Percentiles rank a stretch among this genome's conserved stretches.
Conservation (phyloP, 2,113 vertebrate species). For the Clupea harengus region DNA sequence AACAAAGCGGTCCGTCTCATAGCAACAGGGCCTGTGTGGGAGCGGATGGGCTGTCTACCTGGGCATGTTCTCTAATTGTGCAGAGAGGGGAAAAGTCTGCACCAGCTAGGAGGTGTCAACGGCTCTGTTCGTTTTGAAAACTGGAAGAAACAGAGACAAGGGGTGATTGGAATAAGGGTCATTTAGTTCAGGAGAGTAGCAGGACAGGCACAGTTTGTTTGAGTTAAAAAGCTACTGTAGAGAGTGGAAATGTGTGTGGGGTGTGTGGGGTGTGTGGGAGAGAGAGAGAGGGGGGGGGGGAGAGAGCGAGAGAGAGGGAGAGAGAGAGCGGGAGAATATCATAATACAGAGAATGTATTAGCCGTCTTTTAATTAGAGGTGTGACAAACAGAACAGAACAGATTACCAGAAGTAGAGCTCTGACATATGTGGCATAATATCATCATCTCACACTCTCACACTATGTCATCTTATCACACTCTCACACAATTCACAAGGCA, state of each 20-base stretch:
- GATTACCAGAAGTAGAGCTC: neutral
- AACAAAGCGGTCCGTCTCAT: slow-evolving; percentile 39
- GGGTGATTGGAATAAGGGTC: too few species aligned
- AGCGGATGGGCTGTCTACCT: neutral
- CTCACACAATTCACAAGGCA: neutral
- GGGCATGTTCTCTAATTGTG: neutral
- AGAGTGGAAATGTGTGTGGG: too few species aligned
- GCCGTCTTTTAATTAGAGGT: too few species aligned
- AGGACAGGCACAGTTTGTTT: neutral
- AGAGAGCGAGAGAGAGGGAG: neutral
- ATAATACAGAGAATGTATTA: too few species aligned
- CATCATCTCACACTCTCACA: neutral
- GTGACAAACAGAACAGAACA: too few species aligned
- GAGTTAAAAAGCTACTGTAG: neutral
- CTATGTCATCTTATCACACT: neutral
- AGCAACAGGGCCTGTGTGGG: slow-evolving; percentile 41
- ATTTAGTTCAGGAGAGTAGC: neutral
- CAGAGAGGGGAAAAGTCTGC: slow-evolving; percentile 11
- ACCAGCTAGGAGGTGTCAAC: neutral
- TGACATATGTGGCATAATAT: neutral
- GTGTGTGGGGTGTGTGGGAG: neutral
- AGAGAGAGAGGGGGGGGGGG: too few species aligned
- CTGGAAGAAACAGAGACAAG: neutral
- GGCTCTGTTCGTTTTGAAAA: neutral
- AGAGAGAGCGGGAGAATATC: too few species aligned